Evolutionary conservation across 1,140 invertebrate species (phyloP).

Genomic region (Harpegnathos saltator): DNA sequence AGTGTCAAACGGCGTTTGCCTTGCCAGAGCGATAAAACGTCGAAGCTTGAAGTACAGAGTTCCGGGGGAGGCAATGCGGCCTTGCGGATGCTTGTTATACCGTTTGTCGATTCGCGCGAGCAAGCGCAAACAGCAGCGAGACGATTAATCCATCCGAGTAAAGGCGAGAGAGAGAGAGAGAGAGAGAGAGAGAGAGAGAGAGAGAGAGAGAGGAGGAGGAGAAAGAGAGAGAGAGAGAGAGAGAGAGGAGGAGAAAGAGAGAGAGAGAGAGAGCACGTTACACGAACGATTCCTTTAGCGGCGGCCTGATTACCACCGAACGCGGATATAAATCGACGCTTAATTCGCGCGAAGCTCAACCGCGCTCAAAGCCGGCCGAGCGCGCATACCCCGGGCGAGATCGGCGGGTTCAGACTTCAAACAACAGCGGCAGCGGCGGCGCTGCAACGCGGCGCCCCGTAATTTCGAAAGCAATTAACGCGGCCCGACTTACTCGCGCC

Average conservation of each 20-base stretch:
- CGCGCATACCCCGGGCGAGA: constrained; percentile 6
- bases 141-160: constrained; percentile 7
- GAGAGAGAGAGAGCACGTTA: not conserved
- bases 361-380: constrained; percentile 15
- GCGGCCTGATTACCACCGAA: not conserved
- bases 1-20: not conserved
- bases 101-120: not conserved
- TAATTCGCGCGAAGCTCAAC: constrained; percentile 26
- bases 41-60: not conserved
- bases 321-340: constrained; percentile 38
- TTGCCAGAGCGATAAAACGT: not conserved
- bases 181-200: too few relatives aligned
- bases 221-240: too few relatives aligned
- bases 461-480: constrained; percentile 62
- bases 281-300: constrained; percentile 2
- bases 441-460: constrained; percentile 21
- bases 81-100: not conserved
- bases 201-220: too few relatives aligned
- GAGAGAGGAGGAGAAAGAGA: not conserved
- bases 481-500: constrained; percentile 27
- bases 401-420: constrained; percentile 37
- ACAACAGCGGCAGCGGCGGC: constrained; percentile 21
- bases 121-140: not conserved
- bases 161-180: too few relatives aligned
- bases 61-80: not conserved